A percentile compares a stretch with the other conserved stretches of the same genome.
These are phyloP conservation scores for Acrocephalus scirpaceus DNA, from an alignment of 2,797 vertebrate genomes.

Conservation along the genomic window DNA sequence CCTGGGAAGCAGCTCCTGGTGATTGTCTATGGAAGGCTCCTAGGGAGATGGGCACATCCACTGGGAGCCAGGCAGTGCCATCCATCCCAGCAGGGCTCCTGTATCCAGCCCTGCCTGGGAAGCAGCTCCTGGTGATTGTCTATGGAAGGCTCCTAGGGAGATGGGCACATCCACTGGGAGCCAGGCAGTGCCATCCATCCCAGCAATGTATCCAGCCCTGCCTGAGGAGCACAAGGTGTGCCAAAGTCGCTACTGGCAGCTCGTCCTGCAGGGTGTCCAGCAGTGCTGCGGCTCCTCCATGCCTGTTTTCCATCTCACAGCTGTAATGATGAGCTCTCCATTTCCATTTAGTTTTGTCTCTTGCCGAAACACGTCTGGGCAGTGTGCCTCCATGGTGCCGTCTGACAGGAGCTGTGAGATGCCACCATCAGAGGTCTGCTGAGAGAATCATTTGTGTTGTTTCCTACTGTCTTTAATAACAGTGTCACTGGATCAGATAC, in stretches of 20 bases:
- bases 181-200: neutral
- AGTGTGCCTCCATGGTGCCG: accelerated
- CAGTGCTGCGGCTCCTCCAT: accelerated
- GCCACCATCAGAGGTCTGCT: neutral
- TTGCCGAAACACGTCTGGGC: neutral
- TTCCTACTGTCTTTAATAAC: neutral
- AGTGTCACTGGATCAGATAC: neutral
- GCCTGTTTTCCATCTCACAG: neutral
- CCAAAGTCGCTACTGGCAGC: neutral
- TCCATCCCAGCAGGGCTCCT: neutral
- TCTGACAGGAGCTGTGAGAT: neutral
- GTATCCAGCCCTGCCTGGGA: no score
- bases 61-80: neutral
- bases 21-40: neutral
- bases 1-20: neutral
- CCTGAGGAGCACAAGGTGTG: accelerated
- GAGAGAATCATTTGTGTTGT: neutral
- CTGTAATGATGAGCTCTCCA: neutral
- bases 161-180: neutral
- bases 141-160: neutral
- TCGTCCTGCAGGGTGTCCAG: accelerated
- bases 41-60: accelerated
- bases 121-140: neutral
- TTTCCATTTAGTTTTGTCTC: neutral
- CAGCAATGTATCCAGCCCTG: neutral